Conservation (phyloP, 1,140 invertebrate genomes). For the Drosophila virilis region DNA sequence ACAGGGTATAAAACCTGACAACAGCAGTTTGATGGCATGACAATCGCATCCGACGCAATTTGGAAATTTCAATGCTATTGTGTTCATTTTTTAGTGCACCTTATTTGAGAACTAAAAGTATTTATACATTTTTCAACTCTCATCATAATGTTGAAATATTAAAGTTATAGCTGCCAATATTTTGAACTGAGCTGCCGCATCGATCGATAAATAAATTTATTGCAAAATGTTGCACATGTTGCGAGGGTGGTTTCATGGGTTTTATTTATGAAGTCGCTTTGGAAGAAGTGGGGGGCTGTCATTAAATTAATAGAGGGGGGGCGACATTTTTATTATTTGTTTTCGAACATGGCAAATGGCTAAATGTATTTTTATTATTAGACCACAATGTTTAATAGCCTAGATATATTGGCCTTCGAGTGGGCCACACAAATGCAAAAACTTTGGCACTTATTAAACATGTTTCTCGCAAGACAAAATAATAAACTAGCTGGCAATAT, state of each 20-base stretch:
- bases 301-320: conserved; percentile 39
- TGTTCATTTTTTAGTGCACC: conserved; percentile 49
- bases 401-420: conserved; percentile 12
- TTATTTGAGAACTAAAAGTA: conserved; percentile 31
- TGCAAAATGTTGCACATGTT: conserved; percentile 26
- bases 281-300: background rate
- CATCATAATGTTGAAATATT: conserved; percentile 21
- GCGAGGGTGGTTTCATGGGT: conserved; percentile 37
- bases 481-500: background rate
- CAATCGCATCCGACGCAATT: conserved; percentile 16
- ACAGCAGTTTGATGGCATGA: conserved; percentile 6
- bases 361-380: conserved; percentile 36
- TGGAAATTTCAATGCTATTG: conserved; percentile 41
- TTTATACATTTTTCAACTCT: conserved; percentile 38
- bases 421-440: background rate
- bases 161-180: conserved; percentile 18
- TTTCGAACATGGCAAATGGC: conserved; percentile 23
- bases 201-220: conserved; percentile 33
- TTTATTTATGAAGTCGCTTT: background rate
- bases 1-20: conserved; percentile 10
- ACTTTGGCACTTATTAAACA: conserved; percentile 28
- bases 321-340: conserved; percentile 42
- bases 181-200: background rate
- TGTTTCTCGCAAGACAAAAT: conserved; percentile 17
- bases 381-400: conserved; percentile 26